These are phyloP conservation scores for Raja brachyura DNA, from an alignment of 2,113 vertebrate species.

Conservation along the genomic window DNA sequence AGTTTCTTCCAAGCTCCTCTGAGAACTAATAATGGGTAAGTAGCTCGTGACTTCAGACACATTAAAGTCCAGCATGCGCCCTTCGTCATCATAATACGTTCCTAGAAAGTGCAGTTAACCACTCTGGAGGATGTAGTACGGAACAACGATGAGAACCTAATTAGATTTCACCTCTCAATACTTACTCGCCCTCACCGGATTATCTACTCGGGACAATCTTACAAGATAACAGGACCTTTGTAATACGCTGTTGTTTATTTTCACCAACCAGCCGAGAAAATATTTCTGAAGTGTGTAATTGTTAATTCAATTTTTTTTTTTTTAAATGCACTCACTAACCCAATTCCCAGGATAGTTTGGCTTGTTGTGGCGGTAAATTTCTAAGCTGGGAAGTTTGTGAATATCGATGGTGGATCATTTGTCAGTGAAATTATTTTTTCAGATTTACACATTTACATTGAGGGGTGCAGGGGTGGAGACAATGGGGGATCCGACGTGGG, in stretches of 20 bases:
- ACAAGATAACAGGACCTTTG: background rate
- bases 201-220: background rate
- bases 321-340: background rate
- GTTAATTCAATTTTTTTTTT: background rate
- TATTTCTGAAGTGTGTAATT: conserved; percentile 25
- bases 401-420: background rate
- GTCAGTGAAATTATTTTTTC: too few relatives aligned
- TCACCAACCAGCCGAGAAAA: background rate
- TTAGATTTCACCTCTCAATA: background rate
- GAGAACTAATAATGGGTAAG: conserved; percentile 25
- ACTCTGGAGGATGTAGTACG: background rate
- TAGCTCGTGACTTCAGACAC: conserved; percentile 15
- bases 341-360: background rate
- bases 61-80: conserved; percentile 20
- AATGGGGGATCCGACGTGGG: too few relatives aligned
- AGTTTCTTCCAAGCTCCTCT: background rate
- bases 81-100: conserved; percentile 24
- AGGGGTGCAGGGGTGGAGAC: too few relatives aligned
- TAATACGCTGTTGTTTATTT: conserved; percentile 5
- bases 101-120: conserved; percentile 35
- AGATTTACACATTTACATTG: too few relatives aligned
- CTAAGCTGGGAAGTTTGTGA: background rate
- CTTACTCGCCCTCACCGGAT: background rate
- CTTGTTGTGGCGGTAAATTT: background rate
- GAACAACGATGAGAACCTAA: conserved; percentile 19